phyloP scores from a whole-genome alignment of 2,113 vertebrate genomes.

The Pituophis catenifer region DNA sequence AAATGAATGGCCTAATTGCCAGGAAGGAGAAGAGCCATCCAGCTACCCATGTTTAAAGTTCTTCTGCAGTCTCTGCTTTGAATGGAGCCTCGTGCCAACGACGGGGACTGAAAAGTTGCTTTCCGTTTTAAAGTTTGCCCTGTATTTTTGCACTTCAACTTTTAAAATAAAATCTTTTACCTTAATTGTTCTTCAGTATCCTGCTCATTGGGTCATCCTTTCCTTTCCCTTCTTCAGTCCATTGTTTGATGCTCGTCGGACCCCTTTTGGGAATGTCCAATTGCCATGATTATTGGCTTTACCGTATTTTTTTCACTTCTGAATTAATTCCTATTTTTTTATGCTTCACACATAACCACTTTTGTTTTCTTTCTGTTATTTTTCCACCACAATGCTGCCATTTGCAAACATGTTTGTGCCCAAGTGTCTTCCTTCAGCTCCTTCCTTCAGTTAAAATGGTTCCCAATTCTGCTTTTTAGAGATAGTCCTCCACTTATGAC shows the following conservation, averaged over 20 bases:
- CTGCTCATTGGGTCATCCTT: background rate
- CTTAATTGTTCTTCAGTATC: background rate
- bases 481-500: too few relatives aligned
- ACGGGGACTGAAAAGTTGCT: background rate
- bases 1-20: background rate
- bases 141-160: background rate
- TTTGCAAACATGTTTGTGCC: background rate
- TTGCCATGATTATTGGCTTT: background rate
- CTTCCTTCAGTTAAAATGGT: background rate
- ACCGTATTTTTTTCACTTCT: background rate
- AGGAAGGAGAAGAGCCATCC: background rate
- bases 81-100: background rate
- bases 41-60: background rate
- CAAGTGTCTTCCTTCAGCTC: background rate
- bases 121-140: background rate
- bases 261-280: background rate
- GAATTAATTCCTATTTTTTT: background rate
- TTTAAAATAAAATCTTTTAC: background rate
- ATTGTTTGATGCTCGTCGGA: background rate
- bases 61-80: background rate
- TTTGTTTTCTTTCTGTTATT: background rate
- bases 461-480: background rate
- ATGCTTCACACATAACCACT: background rate
- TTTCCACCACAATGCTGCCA: background rate
- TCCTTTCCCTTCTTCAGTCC: background rate